Evolutionary conservation across 2,888 invertebrate species (phyloP).

Genomic region (Andrena trimmerana): DNA sequence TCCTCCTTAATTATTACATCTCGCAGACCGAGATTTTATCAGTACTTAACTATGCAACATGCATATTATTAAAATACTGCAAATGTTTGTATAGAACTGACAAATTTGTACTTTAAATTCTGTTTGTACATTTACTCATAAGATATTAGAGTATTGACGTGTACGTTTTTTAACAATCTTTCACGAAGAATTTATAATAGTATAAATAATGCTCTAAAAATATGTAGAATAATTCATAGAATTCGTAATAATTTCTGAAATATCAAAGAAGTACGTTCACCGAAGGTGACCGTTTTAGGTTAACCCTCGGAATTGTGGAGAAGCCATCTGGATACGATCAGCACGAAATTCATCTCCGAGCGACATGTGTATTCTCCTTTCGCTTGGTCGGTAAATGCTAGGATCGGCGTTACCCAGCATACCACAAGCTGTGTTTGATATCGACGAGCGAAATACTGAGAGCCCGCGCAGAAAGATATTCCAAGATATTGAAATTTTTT

Average conservation of each 20-base stretch:
- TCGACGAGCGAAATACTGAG: constrained; percentile 50
- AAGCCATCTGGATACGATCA: constrained; percentile 55
- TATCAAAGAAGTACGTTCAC: constrained; percentile 15
- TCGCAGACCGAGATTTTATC: constrained; percentile 2
- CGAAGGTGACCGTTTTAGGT: constrained; percentile 33
- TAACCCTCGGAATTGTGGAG: constrained; percentile 31
- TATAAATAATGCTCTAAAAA: neutral
- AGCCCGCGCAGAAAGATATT: constrained; percentile 44
- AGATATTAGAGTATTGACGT: too few relatives aligned
- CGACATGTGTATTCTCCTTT: constrained; percentile 46
- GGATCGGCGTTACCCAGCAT: constrained; percentile 55
- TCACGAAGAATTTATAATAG: too few relatives aligned
- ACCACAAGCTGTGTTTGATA: constrained; percentile 48
- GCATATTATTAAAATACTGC: neutral
- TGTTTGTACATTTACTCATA: too few relatives aligned
- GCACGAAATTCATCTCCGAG: constrained; percentile 53
- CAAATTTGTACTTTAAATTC: neutral
- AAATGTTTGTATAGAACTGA: neutral
- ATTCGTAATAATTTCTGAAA: constrained; percentile 14
- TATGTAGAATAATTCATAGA: neutral
- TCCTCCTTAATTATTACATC: constrained; percentile 14
- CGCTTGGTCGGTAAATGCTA: constrained; percentile 59
- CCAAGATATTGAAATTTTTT: constrained; percentile 71
- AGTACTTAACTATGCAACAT: constrained; percentile 24
- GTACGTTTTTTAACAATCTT: too few relatives aligned